A percentile compares a stretch with the other conserved stretches of the same genome.
Conservation (phyloP, 2,113 vertebrate species). For the Caretta caretta region DNA sequence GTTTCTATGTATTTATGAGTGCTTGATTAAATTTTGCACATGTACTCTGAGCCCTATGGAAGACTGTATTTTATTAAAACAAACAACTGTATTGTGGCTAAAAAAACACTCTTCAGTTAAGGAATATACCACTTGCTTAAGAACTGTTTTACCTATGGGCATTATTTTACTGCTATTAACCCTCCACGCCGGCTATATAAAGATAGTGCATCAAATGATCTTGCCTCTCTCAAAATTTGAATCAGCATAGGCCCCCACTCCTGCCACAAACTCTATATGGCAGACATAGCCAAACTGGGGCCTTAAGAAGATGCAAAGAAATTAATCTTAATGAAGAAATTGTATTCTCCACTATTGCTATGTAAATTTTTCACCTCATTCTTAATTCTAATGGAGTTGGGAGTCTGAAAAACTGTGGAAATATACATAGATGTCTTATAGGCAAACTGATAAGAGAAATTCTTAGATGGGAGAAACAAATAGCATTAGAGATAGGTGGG, state of each 20-base stretch:
- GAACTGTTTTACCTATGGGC: neutral
- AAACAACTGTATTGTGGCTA: neutral
- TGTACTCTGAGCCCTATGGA: neutral
- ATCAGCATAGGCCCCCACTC: neutral
- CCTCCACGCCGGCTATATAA: neutral
- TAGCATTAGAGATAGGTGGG: neutral
- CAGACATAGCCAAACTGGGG: neutral
- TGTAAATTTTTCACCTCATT: neutral
- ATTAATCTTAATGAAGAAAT: neutral
- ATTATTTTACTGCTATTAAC: neutral
- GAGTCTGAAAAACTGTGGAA: neutral
- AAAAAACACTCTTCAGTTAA: neutral
- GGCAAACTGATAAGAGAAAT: neutral
- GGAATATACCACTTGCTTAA: accelerated
- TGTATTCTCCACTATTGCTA: neutral
- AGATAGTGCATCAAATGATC: neutral
- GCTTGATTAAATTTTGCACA: neutral
- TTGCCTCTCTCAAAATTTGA: neutral
- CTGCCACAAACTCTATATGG: neutral
- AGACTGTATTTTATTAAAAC: neutral
- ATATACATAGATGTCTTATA: neutral
- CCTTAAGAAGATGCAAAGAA: neutral
- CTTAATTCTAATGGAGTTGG: neutral
- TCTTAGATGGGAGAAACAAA: neutral
- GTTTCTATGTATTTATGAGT: neutral